Evolutionary conservation across 2,113 vertebrate genomes (phyloP).

Genomic region (Microcebus murinus): DNA sequence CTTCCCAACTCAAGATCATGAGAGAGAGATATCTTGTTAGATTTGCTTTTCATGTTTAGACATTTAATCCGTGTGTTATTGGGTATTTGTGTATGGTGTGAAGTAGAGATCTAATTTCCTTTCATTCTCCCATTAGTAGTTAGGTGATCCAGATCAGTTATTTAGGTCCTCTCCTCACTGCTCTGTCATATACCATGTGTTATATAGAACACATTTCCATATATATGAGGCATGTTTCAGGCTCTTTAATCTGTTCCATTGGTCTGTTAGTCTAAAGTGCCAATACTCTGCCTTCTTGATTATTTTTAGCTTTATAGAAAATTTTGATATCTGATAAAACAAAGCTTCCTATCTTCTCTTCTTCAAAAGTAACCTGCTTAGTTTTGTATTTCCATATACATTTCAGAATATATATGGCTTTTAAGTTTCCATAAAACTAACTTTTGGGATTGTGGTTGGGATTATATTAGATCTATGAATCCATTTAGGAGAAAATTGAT

Average conservation of each 20-base stretch:
- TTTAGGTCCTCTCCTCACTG: background rate
- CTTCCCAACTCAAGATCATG: background rate
- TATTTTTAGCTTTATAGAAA: conserved; percentile 1
- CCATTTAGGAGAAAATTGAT: background rate
- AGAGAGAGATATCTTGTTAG: background rate
- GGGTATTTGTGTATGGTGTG: background rate
- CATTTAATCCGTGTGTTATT: background rate
- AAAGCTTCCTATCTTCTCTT: background rate
- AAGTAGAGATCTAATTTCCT: background rate
- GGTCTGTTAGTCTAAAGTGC: conserved; percentile 1
- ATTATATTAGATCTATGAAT: background rate
- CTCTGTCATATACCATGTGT: background rate
- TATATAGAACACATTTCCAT: background rate
- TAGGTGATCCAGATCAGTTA: background rate
- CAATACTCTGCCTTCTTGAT: background rate
- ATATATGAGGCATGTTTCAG: background rate
- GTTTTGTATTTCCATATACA: background rate
- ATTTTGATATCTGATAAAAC: background rate
- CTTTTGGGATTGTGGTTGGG: background rate
- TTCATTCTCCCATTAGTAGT: background rate
- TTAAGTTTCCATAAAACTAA: background rate
- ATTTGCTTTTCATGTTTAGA: background rate
- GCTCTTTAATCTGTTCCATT: background rate
- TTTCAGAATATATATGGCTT: background rate
- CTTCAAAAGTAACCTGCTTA: background rate